Evolutionary conservation across 2,113 vertebrate genomes (phyloP), one percentile per base, ranked within the genome.

Genomic region (Phoxinus phoxinus): DNA sequence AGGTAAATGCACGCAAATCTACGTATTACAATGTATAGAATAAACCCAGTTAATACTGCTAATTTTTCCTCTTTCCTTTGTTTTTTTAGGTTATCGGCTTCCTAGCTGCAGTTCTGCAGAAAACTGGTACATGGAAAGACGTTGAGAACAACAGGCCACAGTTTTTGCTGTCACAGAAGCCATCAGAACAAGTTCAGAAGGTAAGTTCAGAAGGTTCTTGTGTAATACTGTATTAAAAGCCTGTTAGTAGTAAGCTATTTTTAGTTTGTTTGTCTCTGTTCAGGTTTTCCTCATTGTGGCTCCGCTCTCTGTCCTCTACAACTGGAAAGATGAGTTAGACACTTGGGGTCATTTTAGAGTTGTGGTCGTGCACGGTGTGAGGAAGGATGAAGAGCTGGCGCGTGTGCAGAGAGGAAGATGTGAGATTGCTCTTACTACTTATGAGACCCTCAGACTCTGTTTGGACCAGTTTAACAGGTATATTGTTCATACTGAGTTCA

Each of bases 271-370:
- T 80, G 32, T n/a, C 23, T 89, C 23, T 78, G 8, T 46, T 19
- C 86, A 99, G 98, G 93, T 95, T 84, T 99, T 99, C 85, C 95
- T 99, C 35, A 96, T 99, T 89, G 97, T 99, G 88, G 95, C 98
- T 23, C 98, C 98, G 6, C 94, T 99, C 88, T 99, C 98, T 86
- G 95, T 99, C 79, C 94, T 99, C 44, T 99, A 97, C 87, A 98
- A 99, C 90, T 99, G 98, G 98, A 99, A 95, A 88, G 96, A 99
- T 91, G 98, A 99, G 86, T 89, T 99, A 88, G 96, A 99, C 37
- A 97, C 96, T 0, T 99, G 97, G 98, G 98, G 98, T 21, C 95
- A 99, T 92, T 99, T 99, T 86, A 96, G 93, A 90, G 90, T 94
- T 23, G 93, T 89, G 81, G 74, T 98, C 69, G 95, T 99, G 81